Conservation (phyloP, 2,888 invertebrate genomes). For the Drosophila suboccidentalis region DNA sequence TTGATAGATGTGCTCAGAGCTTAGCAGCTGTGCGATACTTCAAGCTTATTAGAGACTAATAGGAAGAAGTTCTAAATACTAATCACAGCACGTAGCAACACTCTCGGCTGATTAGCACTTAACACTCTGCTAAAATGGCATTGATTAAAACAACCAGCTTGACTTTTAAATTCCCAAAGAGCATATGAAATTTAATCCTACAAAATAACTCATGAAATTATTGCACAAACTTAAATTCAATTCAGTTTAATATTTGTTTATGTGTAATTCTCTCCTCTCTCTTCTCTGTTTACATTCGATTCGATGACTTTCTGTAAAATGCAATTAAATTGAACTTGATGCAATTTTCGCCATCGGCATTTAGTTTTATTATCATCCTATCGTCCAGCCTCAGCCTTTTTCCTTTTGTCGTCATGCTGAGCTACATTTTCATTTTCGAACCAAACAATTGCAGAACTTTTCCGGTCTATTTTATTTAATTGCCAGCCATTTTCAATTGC, state of each 20-base stretch:
- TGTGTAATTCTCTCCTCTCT: constrained; percentile 5
- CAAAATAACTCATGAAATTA: constrained; percentile 2
- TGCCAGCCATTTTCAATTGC: constrained; percentile 60
- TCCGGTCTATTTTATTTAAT: constrained; percentile 57
- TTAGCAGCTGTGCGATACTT: constrained; percentile 46
- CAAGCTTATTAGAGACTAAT: constrained; percentile 27
- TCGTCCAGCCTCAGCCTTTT: background rate
- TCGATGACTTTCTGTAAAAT: constrained; percentile 39
- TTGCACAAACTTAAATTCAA: constrained; percentile 5
- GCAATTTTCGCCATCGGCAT: constrained; percentile 10
- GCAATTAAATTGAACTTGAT: constrained; percentile 54
- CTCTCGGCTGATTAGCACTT: constrained; percentile 5
- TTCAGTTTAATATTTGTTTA: constrained; percentile 11
- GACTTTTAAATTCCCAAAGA: constrained; percentile 6
- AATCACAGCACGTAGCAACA: background rate
- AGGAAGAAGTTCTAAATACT: constrained; percentile 2
- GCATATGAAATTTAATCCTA: constrained; percentile 1
- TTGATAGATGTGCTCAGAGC: constrained; percentile 49
- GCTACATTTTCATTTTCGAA: background rate
- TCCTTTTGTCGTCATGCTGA: background rate
- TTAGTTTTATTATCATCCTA: background rate
- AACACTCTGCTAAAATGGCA: background rate
- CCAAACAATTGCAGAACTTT: constrained; percentile 16
- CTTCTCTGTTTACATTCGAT: constrained; percentile 1
- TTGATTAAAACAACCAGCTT: constrained; percentile 1